Conservation (phyloP, 2,888 invertebrate species). For the Poecilobothrus nobilitatus region DNA sequence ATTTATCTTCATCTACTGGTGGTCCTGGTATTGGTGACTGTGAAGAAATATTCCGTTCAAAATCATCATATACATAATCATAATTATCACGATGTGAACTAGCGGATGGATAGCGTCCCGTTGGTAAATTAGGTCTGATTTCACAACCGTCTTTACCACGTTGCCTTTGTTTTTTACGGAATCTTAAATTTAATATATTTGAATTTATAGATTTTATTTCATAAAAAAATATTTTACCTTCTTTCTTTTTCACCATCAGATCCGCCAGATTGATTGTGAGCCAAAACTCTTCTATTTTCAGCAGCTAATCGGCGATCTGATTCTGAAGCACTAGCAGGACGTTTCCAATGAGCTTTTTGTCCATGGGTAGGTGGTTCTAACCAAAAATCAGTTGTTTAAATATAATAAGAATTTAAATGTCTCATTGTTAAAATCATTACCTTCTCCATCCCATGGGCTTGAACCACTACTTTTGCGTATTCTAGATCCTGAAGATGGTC, state of each 20-base stretch:
- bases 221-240: slow-evolving; percentile 34
- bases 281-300: slow-evolving; percentile 35
- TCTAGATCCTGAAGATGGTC: slow-evolving; percentile 29
- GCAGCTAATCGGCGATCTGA: slow-evolving; percentile 45
- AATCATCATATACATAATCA: slow-evolving; percentile 33
- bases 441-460: slow-evolving; percentile 51
- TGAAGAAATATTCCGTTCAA: slow-evolving; percentile 21
- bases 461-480: slow-evolving; percentile 43
- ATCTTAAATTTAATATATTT: slow-evolving; percentile 27
- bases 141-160: slow-evolving; percentile 39
- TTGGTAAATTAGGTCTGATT: slow-evolving; percentile 28
- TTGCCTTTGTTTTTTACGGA: slow-evolving; percentile 47
- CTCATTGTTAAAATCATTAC: slow-evolving; percentile 24
- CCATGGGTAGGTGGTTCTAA: slow-evolving; percentile 33
- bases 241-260: slow-evolving; percentile 52
- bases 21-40: slow-evolving; percentile 26
- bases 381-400: slow-evolving; percentile 3
- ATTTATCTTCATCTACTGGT: slow-evolving; percentile 39
- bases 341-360: slow-evolving; percentile 45
- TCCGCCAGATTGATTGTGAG: slow-evolving; percentile 44
- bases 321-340: slow-evolving; percentile 52
- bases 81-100: slow-evolving; percentile 33
- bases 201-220: neutral
- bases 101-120: slow-evolving; percentile 22
- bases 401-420: slow-evolving; percentile 12